phyloP scores from a whole-genome alignment of 2,888 invertebrate species.

The Epinotia bilunana region DNA sequence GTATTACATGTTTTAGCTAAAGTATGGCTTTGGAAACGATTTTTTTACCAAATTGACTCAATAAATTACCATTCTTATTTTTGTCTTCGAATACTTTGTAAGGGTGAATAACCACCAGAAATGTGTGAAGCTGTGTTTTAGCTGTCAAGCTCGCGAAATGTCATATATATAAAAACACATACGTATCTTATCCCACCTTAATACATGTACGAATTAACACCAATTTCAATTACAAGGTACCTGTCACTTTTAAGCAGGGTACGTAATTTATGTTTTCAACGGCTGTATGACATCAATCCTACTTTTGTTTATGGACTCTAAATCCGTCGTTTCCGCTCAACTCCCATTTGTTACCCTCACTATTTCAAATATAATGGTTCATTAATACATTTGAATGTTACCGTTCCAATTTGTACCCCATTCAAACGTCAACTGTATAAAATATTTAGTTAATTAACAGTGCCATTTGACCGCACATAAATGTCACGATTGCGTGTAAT shows the following conservation, averaged over 20 bases:
- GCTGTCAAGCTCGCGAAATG: too few relatives aligned
- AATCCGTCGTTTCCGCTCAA: constrained; percentile 25
- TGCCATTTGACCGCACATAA: constrained; percentile 69
- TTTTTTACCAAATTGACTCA: background rate
- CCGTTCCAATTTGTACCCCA: constrained; percentile 67
- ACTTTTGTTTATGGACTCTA: background rate
- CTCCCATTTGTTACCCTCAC: constrained; percentile 26
- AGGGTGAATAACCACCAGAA: background rate
- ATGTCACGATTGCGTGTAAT: constrained; percentile 72
- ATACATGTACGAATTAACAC: too few relatives aligned
- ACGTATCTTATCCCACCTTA: too few relatives aligned
- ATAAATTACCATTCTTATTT: background rate
- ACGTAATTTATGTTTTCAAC: background rate
- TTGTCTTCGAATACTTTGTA: background rate
- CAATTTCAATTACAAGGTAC: too few relatives aligned
- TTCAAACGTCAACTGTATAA: constrained; percentile 63
- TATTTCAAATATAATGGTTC: constrained; percentile 55
- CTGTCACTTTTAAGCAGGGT: too few relatives aligned
- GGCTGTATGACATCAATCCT: background rate
- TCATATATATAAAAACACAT: too few relatives aligned
- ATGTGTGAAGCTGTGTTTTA: too few relatives aligned
- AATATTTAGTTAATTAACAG: constrained; percentile 76
- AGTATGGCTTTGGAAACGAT: background rate
- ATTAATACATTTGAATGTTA: constrained; percentile 62
- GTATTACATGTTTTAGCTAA: constrained; percentile 20